These are phyloP conservation scores for Neodiprion virginianus DNA, from an alignment of 1,140 invertebrate species.

Conservation along the genomic window DNA sequence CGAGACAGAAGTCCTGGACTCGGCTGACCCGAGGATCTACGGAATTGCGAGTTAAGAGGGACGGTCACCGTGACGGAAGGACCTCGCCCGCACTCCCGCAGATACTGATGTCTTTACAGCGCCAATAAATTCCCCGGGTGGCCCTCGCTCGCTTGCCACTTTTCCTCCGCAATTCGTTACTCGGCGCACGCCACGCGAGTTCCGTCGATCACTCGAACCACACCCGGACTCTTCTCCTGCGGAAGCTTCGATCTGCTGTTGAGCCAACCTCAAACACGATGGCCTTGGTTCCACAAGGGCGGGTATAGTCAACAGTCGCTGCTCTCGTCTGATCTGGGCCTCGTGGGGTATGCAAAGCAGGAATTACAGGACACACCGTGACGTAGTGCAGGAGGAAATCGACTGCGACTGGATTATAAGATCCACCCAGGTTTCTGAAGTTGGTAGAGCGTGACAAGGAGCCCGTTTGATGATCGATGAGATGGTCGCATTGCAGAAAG, in stretches of 20 bases:
- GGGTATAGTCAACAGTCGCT: no score
- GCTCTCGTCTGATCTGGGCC: no score
- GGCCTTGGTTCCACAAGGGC: no score
- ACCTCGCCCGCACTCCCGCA: not conserved
- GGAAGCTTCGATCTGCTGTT: no score
- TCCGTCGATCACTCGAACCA: no score
- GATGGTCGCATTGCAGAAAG: not conserved
- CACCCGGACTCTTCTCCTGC: no score
- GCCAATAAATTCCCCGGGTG: conserved; percentile 4
- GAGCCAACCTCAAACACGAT: no score
- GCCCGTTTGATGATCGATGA: not conserved
- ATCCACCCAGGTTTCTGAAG: not conserved
- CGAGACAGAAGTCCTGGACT: conserved; percentile 7
- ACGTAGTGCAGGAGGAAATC: no score
- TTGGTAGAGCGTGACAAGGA: not conserved
- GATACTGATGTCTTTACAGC: conserved; percentile 1
- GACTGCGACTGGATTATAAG: not conserved
- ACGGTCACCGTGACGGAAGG: not conserved
- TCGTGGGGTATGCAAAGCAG: no score
- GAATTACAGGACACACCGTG: no score
- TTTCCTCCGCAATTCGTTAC: not conserved
- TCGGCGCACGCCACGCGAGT: not conserved
- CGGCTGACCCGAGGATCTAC: conserved; percentile 14
- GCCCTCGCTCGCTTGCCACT: not conserved
- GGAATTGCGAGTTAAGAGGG: not conserved